phyloP scores from a whole-genome alignment of 2,113 vertebrate species.

The Antechinus flavipes region DNA sequence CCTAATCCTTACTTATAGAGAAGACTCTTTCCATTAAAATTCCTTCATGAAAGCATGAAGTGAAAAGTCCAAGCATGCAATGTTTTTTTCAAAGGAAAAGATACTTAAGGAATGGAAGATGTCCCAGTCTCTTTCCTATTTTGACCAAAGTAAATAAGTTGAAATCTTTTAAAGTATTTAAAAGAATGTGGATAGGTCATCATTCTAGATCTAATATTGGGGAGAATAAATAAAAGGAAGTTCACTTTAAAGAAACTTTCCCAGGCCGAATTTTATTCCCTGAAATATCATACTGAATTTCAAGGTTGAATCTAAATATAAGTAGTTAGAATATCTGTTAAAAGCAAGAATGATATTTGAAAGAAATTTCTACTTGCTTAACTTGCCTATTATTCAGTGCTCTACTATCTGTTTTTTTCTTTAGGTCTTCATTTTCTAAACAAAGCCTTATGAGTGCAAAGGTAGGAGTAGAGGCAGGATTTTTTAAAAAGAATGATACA shows the following conservation, averaged over 20 bases:
- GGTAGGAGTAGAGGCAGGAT: not conserved
- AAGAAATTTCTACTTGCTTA: not conserved
- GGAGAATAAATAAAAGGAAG: conserved; percentile 58
- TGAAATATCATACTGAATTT: not conserved
- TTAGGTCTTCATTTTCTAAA: not conserved
- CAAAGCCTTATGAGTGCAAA: conserved; percentile 29
- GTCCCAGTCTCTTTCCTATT: conserved; percentile 49
- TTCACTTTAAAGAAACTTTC: conserved; percentile 47
- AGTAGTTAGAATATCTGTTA: not conserved
- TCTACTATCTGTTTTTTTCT: not conserved
- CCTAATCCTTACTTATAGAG: conserved; percentile 38
- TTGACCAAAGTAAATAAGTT: conserved; percentile 65
- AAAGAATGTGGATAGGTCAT: conserved; percentile 62
- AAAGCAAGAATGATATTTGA: not conserved
- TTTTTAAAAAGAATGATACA: conserved; percentile 21
- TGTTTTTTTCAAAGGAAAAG: conserved; percentile 52
- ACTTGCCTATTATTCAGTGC: not conserved
- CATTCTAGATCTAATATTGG: conserved; percentile 45
- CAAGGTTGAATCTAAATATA: not conserved
- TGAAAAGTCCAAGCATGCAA: conserved; percentile 61
- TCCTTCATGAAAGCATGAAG: conserved; percentile 77
- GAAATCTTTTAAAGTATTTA: conserved; percentile 52
- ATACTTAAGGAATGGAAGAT: conserved; percentile 11
- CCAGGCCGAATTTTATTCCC: not conserved
- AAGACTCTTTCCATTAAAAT: conserved; percentile 74